A percentile compares a stretch with the other conserved stretches of the same genome.
Conservation (phyloP, 2,888 invertebrate species). For the Choristoneura rosaceana region DNA sequence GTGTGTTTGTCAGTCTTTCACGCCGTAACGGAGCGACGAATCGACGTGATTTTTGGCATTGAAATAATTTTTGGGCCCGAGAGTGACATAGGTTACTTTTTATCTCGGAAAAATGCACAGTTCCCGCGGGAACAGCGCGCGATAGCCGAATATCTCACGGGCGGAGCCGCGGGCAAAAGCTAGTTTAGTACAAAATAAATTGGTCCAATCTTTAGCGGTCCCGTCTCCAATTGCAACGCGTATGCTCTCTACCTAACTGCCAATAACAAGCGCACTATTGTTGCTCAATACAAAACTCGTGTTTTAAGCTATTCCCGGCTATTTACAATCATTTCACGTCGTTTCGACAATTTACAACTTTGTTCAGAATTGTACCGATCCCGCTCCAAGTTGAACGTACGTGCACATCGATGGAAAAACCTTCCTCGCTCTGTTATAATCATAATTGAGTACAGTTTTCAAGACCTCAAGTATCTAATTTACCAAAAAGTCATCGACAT, state of each 20-base stretch:
- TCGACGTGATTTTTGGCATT: too few species aligned
- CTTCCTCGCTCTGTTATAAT: background rate
- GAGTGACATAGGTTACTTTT: too few species aligned
- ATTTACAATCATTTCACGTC: constrained; percentile 41
- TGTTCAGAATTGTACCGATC: constrained; percentile 35
- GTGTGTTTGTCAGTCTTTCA: too few species aligned
- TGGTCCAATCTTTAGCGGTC: background rate
- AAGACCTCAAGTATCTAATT: too few species aligned
- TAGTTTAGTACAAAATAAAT: background rate
- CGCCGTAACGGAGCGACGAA: too few species aligned
- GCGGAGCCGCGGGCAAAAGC: too few species aligned
- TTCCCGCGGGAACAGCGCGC: too few species aligned
- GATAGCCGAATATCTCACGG: too few species aligned
- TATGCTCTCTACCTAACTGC: constrained; percentile 54
- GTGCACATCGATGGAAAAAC: constrained; percentile 3
- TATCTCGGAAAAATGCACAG: too few species aligned
- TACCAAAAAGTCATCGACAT: too few species aligned
- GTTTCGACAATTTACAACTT: constrained; percentile 39
- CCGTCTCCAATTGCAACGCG: constrained; percentile 32
- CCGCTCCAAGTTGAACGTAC: constrained; percentile 16
- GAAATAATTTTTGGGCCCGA: too few species aligned
- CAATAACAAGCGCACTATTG: constrained; percentile 51
- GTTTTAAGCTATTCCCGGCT: constrained; percentile 41
- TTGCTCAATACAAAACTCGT: constrained; percentile 43
- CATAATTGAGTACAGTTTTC: too few species aligned